phyloP scores from a whole-genome alignment of 2,797 vertebrate species.

The Coregonus sp. region DNA sequence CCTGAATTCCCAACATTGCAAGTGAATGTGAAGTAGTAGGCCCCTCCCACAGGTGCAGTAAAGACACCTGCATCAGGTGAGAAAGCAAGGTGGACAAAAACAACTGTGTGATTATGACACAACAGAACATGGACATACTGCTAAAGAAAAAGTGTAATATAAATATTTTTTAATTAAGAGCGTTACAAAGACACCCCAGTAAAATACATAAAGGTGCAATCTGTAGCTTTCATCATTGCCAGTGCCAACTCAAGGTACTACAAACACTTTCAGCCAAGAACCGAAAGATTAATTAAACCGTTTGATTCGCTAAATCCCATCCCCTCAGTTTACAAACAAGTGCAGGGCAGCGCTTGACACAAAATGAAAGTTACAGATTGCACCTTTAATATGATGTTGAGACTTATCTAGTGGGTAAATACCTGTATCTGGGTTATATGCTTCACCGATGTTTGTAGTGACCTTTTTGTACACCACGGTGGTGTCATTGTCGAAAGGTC shows the following conservation, averaged over 20 bases:
- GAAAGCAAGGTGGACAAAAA: neutral
- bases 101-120: neutral
- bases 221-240: neutral
- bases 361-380: neutral
- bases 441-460: neutral
- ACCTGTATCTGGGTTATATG: neutral
- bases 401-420: neutral
- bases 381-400: neutral
- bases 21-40: neutral
- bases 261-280: neutral
- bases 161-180: no score
- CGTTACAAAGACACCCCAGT: neutral
- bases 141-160: no score
- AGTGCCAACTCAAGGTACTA: neutral
- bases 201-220: neutral
- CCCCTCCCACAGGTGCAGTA: neutral
- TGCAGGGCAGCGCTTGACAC: neutral
- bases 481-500: neutral
- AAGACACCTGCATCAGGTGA: neutral
- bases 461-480: neutral
- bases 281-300: neutral
- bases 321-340: neutral
- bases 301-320: no score
- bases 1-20: neutral
- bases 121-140: neutral